Evolutionary conservation across 2,797 vertebrate genomes (phyloP).

Genomic region (Huso huso): DNA sequence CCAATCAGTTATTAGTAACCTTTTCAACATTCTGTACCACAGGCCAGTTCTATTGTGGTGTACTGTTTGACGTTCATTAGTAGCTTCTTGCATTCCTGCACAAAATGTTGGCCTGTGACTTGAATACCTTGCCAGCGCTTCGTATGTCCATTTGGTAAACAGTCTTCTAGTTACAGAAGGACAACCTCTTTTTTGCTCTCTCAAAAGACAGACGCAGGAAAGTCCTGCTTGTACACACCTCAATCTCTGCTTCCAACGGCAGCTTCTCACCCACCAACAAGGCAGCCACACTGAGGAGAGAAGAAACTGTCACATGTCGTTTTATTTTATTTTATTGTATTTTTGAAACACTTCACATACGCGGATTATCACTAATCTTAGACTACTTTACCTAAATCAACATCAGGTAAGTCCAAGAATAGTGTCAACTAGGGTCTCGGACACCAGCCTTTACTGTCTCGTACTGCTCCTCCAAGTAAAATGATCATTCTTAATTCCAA

Average conservation of each 20-base stretch:
- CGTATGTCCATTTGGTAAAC: neutral
- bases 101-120: too few species aligned
- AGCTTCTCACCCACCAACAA: slow-evolving; percentile 86
- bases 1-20: too few species aligned
- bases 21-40: too few species aligned
- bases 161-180: too few species aligned
- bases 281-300: slow-evolving; percentile 65
- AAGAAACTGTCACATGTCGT: neutral
- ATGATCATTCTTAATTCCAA: too few species aligned
- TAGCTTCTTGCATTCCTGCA: too few species aligned
- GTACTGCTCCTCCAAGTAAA: too few species aligned
- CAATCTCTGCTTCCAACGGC: slow-evolving; percentile 59
- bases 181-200: neutral
- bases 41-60: too few species aligned
- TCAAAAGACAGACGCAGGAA: neutral
- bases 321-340: neutral
- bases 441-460: too few species aligned
- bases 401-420: neutral
- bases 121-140: neutral
- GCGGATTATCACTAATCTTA: neutral
- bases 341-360: neutral
- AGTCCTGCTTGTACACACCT: slow-evolving; percentile 37
- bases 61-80: too few species aligned
- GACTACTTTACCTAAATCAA: too few species aligned
- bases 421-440: neutral